Base-by-base conservation (phyloP, 2,797 vertebrate species). In the Euphonia xanthogaster region DNA sequence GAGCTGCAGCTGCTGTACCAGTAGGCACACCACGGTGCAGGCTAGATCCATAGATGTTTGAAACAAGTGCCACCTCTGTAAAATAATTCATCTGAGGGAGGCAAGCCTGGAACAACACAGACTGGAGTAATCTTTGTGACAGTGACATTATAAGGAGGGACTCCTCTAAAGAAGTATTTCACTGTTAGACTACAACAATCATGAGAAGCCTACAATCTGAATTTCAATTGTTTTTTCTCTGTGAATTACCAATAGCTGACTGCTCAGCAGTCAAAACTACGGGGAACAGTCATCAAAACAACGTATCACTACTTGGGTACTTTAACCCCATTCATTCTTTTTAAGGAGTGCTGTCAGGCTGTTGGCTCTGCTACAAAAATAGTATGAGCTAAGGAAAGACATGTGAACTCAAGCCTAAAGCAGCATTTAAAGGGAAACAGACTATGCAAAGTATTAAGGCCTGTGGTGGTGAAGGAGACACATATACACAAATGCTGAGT, bases 401-500 rank as follows among this genome's bases (percentile, higher is more conserved):
- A 90, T 80, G 93, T 95, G 91, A 97, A 97, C 39, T 97, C 68
- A 95, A 97, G 81, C 84, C 65, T 90, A 93, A 91, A 96, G 79
- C 82, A 88, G 54, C 87, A 92, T 96, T 92, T 95, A 95, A 96
- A 96, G 96, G 86, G 81, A 97, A 97, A 84, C 80, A 89, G 78
- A 75, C 84, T 92, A 82, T 50, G 55, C 45, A 94, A 51, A 96
- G 58, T 95, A 94, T 73, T 63, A 83, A 91, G 53, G 57, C 35
- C 90, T 96, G 53, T 84, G 76, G 77, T 93, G 83, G 67, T 91
- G 87, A 88, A 75, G 60, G 83, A 93, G 80, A 60, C 88, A 67
- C 50, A 86, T 45, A 82, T 30, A 15, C 42, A 83, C 70, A 89
- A 96, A 96, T 77, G 74, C 82, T 51, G 68, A 83, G 48, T 67